These are phyloP conservation scores for Agrotis segetum DNA, from an alignment of 2,888 invertebrate species.

Conservation along the genomic window DNA sequence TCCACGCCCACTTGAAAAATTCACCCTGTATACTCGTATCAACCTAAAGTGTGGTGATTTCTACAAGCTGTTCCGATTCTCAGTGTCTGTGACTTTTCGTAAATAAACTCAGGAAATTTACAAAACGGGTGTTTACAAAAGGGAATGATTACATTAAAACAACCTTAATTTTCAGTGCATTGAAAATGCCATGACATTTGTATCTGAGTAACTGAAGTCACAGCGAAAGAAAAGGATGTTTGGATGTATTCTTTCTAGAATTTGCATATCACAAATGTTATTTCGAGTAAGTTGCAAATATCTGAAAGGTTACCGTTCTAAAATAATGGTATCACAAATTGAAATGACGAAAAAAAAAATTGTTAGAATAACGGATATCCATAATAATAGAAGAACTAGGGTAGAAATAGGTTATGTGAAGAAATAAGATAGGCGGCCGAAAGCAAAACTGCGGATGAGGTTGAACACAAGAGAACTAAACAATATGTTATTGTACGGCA, in stretches of 20 bases:
- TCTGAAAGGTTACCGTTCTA: conserved; percentile 18
- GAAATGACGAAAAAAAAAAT: background rate
- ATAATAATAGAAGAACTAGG: background rate
- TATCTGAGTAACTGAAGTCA: background rate
- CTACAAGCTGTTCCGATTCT: background rate
- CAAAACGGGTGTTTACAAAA: background rate
- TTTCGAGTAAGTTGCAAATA: background rate
- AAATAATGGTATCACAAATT: too few species aligned
- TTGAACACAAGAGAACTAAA: too few species aligned
- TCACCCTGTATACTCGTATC: too few species aligned
- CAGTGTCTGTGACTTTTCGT: background rate
- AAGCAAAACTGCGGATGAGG: background rate
- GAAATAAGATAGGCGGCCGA: too few species aligned
- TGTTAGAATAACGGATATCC: background rate
- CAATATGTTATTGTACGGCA: too few species aligned
- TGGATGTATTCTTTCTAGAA: background rate
- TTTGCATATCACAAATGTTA: conserved; percentile 9
- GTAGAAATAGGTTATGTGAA: too few species aligned
- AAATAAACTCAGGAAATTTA: background rate
- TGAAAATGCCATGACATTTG: background rate
- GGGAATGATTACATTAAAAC: background rate
- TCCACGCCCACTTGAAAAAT: too few species aligned
- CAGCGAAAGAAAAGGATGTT: conserved; percentile 20
- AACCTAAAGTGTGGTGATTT: background rate
- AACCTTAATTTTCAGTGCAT: background rate